These are phyloP conservation scores for Corythaeola cristata DNA, from an alignment of 2,113 vertebrate species.

Conservation along the genomic window DNA sequence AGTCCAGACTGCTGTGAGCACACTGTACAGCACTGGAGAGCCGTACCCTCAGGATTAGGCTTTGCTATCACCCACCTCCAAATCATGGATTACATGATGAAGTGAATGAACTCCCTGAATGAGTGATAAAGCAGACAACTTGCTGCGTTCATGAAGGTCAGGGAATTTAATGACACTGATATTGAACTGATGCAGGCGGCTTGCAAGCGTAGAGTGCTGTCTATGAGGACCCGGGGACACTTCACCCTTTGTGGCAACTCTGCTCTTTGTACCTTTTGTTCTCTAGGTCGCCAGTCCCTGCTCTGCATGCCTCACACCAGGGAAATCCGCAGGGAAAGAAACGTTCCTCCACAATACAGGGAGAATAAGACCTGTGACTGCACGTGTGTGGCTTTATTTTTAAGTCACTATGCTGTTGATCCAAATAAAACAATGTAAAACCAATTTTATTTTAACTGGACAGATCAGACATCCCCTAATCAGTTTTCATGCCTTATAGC, in stretches of 20 bases:
- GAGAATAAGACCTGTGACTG: background rate
- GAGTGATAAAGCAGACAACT: background rate
- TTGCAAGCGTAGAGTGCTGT: background rate
- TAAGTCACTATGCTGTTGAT: background rate
- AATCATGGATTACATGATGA: accelerated
- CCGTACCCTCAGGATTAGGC: background rate
- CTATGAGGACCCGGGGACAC: background rate
- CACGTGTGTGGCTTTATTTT: background rate
- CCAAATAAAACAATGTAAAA: background rate
- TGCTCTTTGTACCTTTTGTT: background rate
- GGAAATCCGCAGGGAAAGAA: background rate
- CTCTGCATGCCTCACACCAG: background rate
- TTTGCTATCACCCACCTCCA: background rate
- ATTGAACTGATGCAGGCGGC: accelerated
- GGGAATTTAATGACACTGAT: background rate
- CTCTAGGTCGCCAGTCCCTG: background rate
- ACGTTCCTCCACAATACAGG: background rate
- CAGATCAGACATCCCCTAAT: background rate
- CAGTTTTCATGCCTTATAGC: background rate
- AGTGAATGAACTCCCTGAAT: background rate
- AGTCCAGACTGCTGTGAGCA: background rate
- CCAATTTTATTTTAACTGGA: background rate
- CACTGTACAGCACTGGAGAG: accelerated
- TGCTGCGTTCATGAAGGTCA: accelerated
- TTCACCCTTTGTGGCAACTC: background rate